Percentiles rank a stretch among this genome's conserved stretches.
Conservation (phyloP, 92 coral and sea anemone genomes). For the Epizoanthus fatuus region DNA sequence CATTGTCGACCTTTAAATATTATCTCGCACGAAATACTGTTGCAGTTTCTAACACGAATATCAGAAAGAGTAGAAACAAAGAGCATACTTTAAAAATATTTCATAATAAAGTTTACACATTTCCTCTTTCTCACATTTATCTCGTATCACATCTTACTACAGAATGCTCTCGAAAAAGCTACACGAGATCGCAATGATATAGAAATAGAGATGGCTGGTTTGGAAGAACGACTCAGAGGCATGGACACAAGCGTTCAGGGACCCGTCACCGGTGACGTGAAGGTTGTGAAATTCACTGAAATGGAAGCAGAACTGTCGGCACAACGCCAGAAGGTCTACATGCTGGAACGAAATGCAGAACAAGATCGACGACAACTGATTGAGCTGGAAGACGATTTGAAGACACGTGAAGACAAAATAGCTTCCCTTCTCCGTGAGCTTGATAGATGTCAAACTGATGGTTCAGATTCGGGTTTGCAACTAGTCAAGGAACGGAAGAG, state of each 20-base stretch:
- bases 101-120: no score
- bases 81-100: no score
- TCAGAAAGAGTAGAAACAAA: not conserved
- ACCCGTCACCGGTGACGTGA: slow-evolving; percentile 23
- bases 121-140: no score
- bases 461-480: slow-evolving; percentile 66
- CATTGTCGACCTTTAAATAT: no score
- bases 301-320: slow-evolving; percentile 75
- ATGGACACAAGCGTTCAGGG: slow-evolving; percentile 53
- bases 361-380: slow-evolving; percentile 50
- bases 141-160: not conserved
- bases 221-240: slow-evolving; percentile 65
- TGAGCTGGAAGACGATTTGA: slow-evolving; percentile 68
- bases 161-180: slow-evolving; percentile 57
- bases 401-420: slow-evolving; percentile 72
- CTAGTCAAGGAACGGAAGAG: slow-evolving; percentile 60
- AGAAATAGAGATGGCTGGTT: slow-evolving; percentile 75
- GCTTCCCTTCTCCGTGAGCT: slow-evolving; percentile 75
- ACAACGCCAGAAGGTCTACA: slow-evolving; percentile 78
- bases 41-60: not conserved
- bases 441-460: slow-evolving; percentile 59
- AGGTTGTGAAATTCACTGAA: slow-evolving; percentile 54
- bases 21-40: no score
- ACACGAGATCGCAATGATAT: slow-evolving; percentile 77
- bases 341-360: slow-evolving; percentile 79